Percentiles rank a stretch among this genome's conserved stretches.
Conservation (phyloP, 2,888 invertebrate species). For the Pandemis corylana region DNA sequence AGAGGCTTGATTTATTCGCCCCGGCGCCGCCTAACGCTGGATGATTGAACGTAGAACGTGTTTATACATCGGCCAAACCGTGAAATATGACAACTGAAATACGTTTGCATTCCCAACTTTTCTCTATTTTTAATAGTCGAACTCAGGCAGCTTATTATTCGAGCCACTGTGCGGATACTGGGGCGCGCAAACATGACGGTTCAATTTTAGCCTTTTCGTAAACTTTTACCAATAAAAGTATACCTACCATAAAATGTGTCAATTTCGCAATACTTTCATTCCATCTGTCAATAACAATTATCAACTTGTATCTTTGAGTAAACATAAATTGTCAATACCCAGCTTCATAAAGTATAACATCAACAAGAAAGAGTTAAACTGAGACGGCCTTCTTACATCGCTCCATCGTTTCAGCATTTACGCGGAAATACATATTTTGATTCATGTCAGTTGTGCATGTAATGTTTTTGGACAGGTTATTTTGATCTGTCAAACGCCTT, state of each 20-base stretch:
- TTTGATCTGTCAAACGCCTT: conserved; percentile 72
- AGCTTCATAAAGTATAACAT: background rate
- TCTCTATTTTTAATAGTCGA: conserved; percentile 62
- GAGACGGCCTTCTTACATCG: conserved; percentile 41
- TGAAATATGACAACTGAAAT: conserved; percentile 80
- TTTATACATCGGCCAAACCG: conserved; percentile 79
- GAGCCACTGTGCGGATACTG: conserved; percentile 10
- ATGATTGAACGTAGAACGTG: conserved; percentile 83
- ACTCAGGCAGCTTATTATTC: conserved; percentile 20
- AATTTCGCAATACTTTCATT: too few relatives aligned
- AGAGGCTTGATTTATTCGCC: conserved; percentile 82
- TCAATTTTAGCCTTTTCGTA: conserved; percentile 9
- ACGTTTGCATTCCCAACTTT: conserved; percentile 53
- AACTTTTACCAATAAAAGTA: background rate
- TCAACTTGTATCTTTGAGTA: too few relatives aligned
- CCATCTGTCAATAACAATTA: too few relatives aligned
- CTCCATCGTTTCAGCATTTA: conserved; percentile 60
- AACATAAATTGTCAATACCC: background rate
- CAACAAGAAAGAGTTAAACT: background rate
- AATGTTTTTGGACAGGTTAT: conserved; percentile 70
- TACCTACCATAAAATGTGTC: background rate
- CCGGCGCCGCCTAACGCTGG: conserved; percentile 80
- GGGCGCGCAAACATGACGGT: conserved; percentile 15
- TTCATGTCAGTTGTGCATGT: conserved; percentile 71
- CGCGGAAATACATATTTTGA: conserved; percentile 61